Evolutionary conservation across 2,113 vertebrate species (phyloP), one percentile per base, ranked within the genome.

Genomic region (Nyctibius bracteatus): DNA sequence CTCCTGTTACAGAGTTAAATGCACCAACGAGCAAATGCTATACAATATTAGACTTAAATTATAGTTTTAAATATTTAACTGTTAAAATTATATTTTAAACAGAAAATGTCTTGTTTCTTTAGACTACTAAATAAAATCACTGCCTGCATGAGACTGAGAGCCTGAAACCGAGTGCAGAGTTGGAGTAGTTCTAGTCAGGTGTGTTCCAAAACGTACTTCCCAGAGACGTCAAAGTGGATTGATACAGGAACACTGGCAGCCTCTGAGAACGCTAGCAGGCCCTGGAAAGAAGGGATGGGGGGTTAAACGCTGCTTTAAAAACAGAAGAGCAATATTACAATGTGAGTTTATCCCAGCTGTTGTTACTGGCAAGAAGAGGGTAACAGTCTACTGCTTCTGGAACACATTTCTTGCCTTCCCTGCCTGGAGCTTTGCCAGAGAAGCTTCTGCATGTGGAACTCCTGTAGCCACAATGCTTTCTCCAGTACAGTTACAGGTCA

Each of bases 201-300:
- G 6, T 3, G 27, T 31, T 77, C 63, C 77, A 18, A 85, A 65
- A 97, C 98, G 8, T 98, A 99, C 99, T 96, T 98, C 93, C 99
- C 99, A 94, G 99, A 94, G 65, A 96, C 24, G 65, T 98, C 98
- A 73, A 98, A 99, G 89, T 99, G 97, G 85, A 99, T 81, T 4
- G 98, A 98, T 91, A 99, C 93, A 5, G 98, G 98, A 91, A 98
- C 94, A 20, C 90, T 96, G 86, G 96, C 92, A 28, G 98, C 98
- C 84, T 99, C 99, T 33, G 99, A 99, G 82, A 99, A 99, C 15
- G 81, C 94, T 78, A 99, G 95, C 4, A 99, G 97, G 15, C 99
- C 99, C 99, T 99, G 96, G 41, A 97, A 72, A 63, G 65, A 74
- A 80, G 55, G 84, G 31, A 21, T 19, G 37, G 37, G 66, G 21